Base-by-base conservation (phyloP, 1,140 invertebrate species). In the Drosophila erecta region DNA sequence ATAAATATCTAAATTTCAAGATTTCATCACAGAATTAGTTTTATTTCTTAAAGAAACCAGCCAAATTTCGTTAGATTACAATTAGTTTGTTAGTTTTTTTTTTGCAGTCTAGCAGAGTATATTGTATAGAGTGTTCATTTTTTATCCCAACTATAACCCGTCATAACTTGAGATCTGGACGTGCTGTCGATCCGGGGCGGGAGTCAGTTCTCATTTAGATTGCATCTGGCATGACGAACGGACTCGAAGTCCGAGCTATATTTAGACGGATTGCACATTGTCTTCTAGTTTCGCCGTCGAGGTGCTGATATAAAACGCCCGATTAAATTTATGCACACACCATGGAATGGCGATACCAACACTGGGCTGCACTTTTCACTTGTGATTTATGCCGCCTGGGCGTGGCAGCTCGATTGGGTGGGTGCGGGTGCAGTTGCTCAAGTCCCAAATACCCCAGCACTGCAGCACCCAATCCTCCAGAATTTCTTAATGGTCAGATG, bases 401-500 rank as follows among this genome's bases (percentile, higher is more conserved):
- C 43, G 67, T 47, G 62, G 59, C 58, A 40, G n/a, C 64, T 67
- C 27, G 62, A 65, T 64, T 67, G 38, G 60, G 54, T 41, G 44
- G 47, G 20, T 44, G 20, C n/a, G 44, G 44, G 27, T 60, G 66
- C 54, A 54, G 60, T 66, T 30, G 44, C 35, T 20, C 27, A 20
- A 24, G 15, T n/a, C 35, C 50, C 57, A 14, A 20, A 41, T 24
- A 10, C 22, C 8, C 8, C 8, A 8, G 8, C 30, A 30, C 2
- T 30, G 30, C 30, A 30, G 30, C 30, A 30, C 30, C 53, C 61
- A 35, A 53, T 41, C 14, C 51, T 37, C 46, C 55, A 83, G 83
- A 87, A 87, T 87, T 89, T 83, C 56, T 83, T 79, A 87, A 89
- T 87, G 83, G 79, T 69, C 75, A 86, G 46, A 61, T 70, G 46